Base-by-base conservation (phyloP, 1,140 invertebrate species). In the Aradophagus sp. region DNA sequence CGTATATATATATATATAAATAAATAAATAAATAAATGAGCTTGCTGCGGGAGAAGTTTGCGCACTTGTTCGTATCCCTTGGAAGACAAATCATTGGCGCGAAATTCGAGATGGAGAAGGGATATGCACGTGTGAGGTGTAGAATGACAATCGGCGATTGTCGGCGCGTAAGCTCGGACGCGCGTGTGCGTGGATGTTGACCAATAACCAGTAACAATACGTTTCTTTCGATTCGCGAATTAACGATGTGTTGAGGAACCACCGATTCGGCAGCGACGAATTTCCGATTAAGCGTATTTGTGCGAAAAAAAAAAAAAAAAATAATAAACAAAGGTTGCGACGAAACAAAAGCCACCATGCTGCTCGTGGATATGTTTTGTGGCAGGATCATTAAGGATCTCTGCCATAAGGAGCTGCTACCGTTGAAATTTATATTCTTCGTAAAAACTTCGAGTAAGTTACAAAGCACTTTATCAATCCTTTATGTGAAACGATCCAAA, bases 361-460 rank as follows among this genome's bases (percentile, higher is more conserved):
- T 87, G 81, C 83, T 89, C 55, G 58, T 90, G 59, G 88, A 87
- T 32, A 86, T 86, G 29, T 91, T 91, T 73, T 90, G 89, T 70
- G 81, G 87, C 70, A 81, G 91, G 67, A 91, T 93, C 50, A 81
- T 87, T 48, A 89, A 91, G 63, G 92, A 93, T 80, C 89, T 93
- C 63, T 87, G 87, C 53, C 90, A 91, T 65, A 92, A 91, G 75
- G 89, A 93, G 77, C 81, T 93, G 5, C 82, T 93, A 55, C 90
- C 92, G 1, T 75, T 93, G 13, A 93, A 93, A 79, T 81, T 93
- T 55, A 86, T 93, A 53, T 93, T 92, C 80, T 93, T 93, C 76
- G 90, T 93, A 14, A 90, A 93, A 83, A 89, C 90, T 13, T 92
- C 92, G 16, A 93, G 92, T 93, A 87, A 91, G 91, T 65, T 23